phyloP scores from a whole-genome alignment of 2,113 vertebrate genomes.

The Tupaia tana region DNA sequence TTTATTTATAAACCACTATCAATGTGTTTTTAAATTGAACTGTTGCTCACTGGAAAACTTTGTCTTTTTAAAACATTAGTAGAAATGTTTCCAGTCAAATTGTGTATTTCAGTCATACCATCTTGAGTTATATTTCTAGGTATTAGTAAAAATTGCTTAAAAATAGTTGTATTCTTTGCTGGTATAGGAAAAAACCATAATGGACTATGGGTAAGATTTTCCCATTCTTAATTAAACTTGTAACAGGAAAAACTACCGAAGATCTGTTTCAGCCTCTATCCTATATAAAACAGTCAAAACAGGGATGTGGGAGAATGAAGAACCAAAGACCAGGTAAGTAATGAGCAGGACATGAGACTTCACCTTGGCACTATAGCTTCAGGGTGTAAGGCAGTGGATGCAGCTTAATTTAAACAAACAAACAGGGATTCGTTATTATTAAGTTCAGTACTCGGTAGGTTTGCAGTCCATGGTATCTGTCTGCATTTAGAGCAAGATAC shows the following conservation, averaged over 20 bases:
- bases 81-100: conserved; percentile 77
- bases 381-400: conserved; percentile 83
- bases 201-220: conserved; percentile 92
- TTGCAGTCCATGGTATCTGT: conserved; percentile 71
- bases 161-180: conserved; percentile 89
- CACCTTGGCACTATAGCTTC: conserved; percentile 83
- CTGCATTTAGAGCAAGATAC: conserved; percentile 69
- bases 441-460: conserved; percentile 61
- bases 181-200: conserved; percentile 87
- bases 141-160: conserved; percentile 85
- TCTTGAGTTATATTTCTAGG: conserved; percentile 84
- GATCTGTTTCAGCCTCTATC: conserved; percentile 93
- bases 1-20: conserved; percentile 66
- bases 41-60: conserved; percentile 66
- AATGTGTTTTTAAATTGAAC: conserved; percentile 64
- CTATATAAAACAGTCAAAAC: conserved; percentile 94
- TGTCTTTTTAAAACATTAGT: conserved; percentile 56
- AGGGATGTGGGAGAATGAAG: conserved; percentile 92
- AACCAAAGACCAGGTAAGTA: conserved; percentile 90
- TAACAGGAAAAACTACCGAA: conserved; percentile 94
- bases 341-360: conserved; percentile 86
- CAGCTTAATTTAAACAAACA: conserved; percentile 74
- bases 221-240: conserved; percentile 93
- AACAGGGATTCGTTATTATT: conserved; percentile 48
- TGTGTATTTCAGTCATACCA: conserved; percentile 75